Base-by-base conservation (phyloP, 2,888 invertebrate species). In the Oithona nana region DNA sequence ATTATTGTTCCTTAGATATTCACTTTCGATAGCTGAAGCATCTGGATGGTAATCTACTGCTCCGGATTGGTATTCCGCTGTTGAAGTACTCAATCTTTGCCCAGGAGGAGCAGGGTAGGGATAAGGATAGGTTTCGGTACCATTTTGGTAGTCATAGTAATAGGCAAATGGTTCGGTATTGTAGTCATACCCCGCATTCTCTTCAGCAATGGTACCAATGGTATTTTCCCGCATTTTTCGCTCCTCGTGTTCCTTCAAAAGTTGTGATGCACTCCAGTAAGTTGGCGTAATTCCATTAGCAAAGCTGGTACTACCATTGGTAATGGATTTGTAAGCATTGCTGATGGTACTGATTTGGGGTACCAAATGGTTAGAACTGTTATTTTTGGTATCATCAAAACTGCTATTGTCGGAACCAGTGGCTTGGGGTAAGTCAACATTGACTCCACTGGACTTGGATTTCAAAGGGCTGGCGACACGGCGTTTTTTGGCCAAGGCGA, bases 201-300 rank as follows among this genome's bases (percentile, higher is more conserved):
- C 57, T 22, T 57, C 57, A 29, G 57, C 57, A 3, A 57, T 57
- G 28, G 26, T n/a, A 1, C 29, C 28, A 26, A 57, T 24, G 28
- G 2, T n/a, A 1, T n/a, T n/a, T 3, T 39, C 48, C 26, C 49
- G 31, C 1, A 22, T 20, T 22, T 76, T 76, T 28, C 79, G 70
- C 57, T 78, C 71, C 68, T 80, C 79, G 67, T 80, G 79, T 67
- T 79, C 79, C 66, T 78, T 77, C 1, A 80, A 70, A 13, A 80
- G 70, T 67, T 80, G 79, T 2, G 78, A 78, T 1, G 80, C 80
- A 28, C 77, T 78, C 80, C 80, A 80, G 1, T 66, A 64, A 77
- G 78, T 67, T 78, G 79, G 68, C 75, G 78, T 0, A 78, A 79
- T 66, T 76, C 78, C 31, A 78, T 69, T 8, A 73, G 54, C 56